phyloP scores from a whole-genome alignment of 2,888 invertebrate species.

The Heterodera filipjevi region DNA sequence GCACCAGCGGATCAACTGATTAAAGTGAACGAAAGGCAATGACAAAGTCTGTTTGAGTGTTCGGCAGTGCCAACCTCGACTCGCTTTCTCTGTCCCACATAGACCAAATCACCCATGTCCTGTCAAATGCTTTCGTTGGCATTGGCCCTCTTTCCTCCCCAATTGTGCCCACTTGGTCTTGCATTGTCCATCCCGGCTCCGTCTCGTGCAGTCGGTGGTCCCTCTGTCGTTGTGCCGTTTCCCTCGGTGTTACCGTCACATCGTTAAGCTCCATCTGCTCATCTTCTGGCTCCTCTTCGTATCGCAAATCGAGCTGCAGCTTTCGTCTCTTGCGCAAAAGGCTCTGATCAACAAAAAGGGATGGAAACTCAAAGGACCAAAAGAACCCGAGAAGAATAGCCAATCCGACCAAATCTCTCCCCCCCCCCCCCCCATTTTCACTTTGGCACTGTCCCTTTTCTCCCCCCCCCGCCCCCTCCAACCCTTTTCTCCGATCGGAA shows the following conservation, averaged over 20 bases:
- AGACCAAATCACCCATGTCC: slow-evolving; percentile 56
- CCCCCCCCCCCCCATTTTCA: too few relatives aligned
- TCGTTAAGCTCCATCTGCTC: slow-evolving; percentile 37
- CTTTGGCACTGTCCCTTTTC: neutral
- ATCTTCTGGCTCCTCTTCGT: slow-evolving; percentile 41
- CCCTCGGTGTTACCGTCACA: slow-evolving; percentile 30
- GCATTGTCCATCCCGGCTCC: slow-evolving; percentile 49
- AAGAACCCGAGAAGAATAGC: neutral
- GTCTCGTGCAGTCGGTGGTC: slow-evolving; percentile 37
- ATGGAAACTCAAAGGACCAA: neutral
- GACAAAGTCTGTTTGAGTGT: neutral
- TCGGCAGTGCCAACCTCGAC: slow-evolving; percentile 49
- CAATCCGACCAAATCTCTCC: neutral
- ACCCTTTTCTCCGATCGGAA: slow-evolving; percentile 32
- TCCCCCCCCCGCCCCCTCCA: neutral
- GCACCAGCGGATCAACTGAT: slow-evolving; percentile 59
- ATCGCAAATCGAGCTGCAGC: slow-evolving; percentile 44
- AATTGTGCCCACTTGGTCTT: neutral
- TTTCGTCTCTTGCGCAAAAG: slow-evolving; percentile 43
- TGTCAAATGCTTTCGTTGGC: slow-evolving; percentile 8
- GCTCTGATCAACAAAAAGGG: slow-evolving; percentile 29
- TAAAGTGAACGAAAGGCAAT: neutral
- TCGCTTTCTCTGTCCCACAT: slow-evolving; percentile 60
- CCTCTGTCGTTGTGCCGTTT: slow-evolving; percentile 2
- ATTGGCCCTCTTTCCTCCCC: neutral